A percentile compares a stretch with the other conserved stretches of the same genome.
Conservation (phyloP, 2,797 vertebrate species). For the Periophthalmus magnuspinnatus region DNA sequence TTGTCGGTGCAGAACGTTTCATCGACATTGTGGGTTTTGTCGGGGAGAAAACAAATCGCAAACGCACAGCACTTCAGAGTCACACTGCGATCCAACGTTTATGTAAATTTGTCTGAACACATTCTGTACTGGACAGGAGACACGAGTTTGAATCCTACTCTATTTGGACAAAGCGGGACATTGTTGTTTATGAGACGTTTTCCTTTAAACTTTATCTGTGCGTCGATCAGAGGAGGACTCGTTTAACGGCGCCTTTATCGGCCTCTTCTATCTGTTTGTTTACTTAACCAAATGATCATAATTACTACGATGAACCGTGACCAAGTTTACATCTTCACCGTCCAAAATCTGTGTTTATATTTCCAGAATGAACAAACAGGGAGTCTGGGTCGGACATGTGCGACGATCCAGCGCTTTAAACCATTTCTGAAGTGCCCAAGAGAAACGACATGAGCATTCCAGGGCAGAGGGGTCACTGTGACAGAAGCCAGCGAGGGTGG, state of each 20-base stretch:
- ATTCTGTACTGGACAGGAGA: too few species aligned
- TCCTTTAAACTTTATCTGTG: constrained; percentile 5
- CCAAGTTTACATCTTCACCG: constrained; percentile 37
- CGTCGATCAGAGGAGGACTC: constrained; percentile 14
- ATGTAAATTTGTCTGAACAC: too few species aligned
- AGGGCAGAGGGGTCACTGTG: constrained; percentile 6
- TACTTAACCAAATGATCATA: constrained; percentile 55
- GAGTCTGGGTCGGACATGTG: constrained; percentile 35
- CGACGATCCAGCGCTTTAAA: constrained; percentile 22
- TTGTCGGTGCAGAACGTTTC: too few species aligned
- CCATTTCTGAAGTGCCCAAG: constrained; percentile 5
- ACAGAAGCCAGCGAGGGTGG: constrained; percentile 37
- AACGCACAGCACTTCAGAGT: too few species aligned
- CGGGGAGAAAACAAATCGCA: too few species aligned
- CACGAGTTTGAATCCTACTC: too few species aligned
- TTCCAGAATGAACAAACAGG: constrained; percentile 44
- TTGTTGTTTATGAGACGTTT: background rate
- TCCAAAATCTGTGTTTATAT: constrained; percentile 43
- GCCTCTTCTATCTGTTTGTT: constrained; percentile 48
- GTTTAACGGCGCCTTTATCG: constrained; percentile 17
- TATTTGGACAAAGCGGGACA: constrained; percentile 7
- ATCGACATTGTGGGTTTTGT: too few species aligned
- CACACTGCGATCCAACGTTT: too few species aligned
- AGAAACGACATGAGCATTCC: constrained; percentile 5
- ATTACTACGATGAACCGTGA: constrained; percentile 44